These are phyloP conservation scores for Gobius niger DNA, from an alignment of 2,113 vertebrate species.

Conservation along the genomic window DNA sequence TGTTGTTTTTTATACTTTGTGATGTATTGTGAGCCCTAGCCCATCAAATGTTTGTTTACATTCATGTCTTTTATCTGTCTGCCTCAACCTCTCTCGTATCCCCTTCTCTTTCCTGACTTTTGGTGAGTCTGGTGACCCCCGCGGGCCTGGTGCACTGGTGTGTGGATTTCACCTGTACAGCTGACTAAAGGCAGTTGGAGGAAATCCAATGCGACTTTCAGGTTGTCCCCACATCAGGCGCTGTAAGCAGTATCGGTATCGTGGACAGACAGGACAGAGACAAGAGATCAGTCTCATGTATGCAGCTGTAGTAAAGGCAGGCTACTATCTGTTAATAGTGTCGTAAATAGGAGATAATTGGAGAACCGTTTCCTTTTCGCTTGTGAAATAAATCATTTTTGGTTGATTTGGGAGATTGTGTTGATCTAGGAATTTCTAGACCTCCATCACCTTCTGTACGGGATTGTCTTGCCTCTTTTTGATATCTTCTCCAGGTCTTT, in stretches of 20 bases:
- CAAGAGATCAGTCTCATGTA: conserved; percentile 8
- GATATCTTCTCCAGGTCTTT: no score
- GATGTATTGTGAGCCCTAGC: no score
- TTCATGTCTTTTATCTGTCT: no score
- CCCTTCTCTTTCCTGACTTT: conserved; percentile 42
- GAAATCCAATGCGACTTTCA: conserved; percentile 57
- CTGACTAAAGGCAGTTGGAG: conserved; percentile 58
- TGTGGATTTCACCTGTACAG: conserved; percentile 61
- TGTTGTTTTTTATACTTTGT: no score
- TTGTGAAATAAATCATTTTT: no score
- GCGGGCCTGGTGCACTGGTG: conserved; percentile 34
- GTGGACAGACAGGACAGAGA: conserved; percentile 16
- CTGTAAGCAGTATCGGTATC: conserved; percentile 37
- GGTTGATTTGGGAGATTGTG: no score
- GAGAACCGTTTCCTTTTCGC: no score
- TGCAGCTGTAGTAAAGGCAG: conserved; percentile 8
- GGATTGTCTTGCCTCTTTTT: no score
- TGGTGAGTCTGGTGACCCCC: conserved; percentile 48
- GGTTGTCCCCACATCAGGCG: conserved; percentile 28
- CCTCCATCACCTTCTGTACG: no score
- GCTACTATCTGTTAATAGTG: background rate
- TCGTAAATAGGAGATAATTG: background rate
- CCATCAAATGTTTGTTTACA: no score
- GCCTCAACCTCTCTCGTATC: no score
- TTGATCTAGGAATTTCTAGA: no score